Evolutionary conservation across 2,888 invertebrate species (phyloP).

Genomic region (Lepidocyrtoides sp.): DNA sequence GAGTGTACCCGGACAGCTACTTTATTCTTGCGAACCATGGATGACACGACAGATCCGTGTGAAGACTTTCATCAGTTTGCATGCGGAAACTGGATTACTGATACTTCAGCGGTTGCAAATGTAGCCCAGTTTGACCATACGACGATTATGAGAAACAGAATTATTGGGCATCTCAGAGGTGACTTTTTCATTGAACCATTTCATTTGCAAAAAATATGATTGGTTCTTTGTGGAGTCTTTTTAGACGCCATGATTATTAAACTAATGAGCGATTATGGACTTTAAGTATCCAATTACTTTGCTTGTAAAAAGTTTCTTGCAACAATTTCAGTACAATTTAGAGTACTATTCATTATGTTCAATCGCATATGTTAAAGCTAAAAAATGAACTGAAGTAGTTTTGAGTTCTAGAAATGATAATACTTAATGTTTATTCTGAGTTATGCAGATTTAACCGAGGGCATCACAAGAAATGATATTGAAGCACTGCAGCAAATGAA

Average conservation of each 20-base stretch:
- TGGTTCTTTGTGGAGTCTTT: background rate
- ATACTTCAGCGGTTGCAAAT: conserved; percentile 82
- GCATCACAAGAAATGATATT: conserved; percentile 83
- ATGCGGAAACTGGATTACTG: conserved; percentile 84
- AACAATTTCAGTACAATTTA: too few relatives aligned
- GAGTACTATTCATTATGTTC: too few relatives aligned
- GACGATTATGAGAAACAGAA: conserved; percentile 84
- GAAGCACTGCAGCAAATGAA: conserved; percentile 84
- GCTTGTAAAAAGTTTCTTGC: too few relatives aligned
- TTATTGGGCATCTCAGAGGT: conserved; percentile 83
- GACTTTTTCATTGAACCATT: background rate
- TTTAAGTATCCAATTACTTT: too few relatives aligned
- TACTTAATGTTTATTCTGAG: background rate
- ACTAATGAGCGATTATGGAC: background rate
- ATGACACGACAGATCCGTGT: conserved; percentile 82
- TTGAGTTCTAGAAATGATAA: too few relatives aligned
- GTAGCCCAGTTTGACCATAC: conserved; percentile 84
- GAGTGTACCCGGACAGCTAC: conserved; percentile 83
- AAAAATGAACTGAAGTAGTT: too few relatives aligned
- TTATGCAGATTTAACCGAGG: conserved; percentile 82
- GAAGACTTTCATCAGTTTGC: conserved; percentile 78
- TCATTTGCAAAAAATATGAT: background rate
- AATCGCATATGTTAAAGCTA: too few relatives aligned
- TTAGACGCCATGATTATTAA: background rate
- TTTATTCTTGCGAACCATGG: conserved; percentile 83